Percentiles rank a stretch among this genome's conserved stretches.
Conservation (phyloP, 2,888 invertebrate species). For the Acleris holmiana region DNA sequence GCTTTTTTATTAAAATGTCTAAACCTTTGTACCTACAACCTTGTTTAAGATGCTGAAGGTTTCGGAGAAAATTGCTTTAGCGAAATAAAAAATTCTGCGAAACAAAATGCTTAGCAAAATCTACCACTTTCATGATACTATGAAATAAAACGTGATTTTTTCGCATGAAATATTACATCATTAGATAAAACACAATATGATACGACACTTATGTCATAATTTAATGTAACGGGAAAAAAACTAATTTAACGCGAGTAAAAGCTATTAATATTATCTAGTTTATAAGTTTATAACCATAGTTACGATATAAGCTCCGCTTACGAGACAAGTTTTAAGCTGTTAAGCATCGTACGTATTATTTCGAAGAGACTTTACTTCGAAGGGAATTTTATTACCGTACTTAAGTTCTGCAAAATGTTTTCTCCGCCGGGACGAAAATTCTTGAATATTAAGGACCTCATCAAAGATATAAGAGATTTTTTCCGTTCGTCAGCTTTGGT, state of each 20-base stretch:
- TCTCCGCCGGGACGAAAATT: slow-evolving; percentile 9
- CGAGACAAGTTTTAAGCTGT: slow-evolving; percentile 8
- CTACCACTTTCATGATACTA: too few species aligned
- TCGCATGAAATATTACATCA: too few species aligned
- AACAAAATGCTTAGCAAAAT: too few species aligned
- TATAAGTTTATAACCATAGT: neutral
- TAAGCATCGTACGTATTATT: neutral
- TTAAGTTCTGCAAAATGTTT: slow-evolving; percentile 22
- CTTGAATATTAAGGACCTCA: slow-evolving; percentile 20
- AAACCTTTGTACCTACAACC: too few species aligned
- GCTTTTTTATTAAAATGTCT: too few species aligned
- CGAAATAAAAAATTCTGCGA: too few species aligned
- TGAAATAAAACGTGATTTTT: too few species aligned
- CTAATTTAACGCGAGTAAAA: neutral
- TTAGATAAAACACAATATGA: too few species aligned
- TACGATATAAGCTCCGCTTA: slow-evolving; percentile 8
- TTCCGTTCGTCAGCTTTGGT: slow-evolving; percentile 25
- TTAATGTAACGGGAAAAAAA: too few species aligned
- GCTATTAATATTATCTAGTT: neutral
- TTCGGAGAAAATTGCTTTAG: too few species aligned
- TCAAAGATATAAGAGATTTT: slow-evolving; percentile 28
- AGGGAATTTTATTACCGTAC: slow-evolving; percentile 15
- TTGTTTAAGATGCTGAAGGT: too few species aligned
- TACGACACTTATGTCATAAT: too few species aligned
- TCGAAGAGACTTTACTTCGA: slow-evolving; percentile 7